Evolutionary conservation across 2,888 invertebrate species (phyloP).

Genomic region (Pegoplata infirma): DNA sequence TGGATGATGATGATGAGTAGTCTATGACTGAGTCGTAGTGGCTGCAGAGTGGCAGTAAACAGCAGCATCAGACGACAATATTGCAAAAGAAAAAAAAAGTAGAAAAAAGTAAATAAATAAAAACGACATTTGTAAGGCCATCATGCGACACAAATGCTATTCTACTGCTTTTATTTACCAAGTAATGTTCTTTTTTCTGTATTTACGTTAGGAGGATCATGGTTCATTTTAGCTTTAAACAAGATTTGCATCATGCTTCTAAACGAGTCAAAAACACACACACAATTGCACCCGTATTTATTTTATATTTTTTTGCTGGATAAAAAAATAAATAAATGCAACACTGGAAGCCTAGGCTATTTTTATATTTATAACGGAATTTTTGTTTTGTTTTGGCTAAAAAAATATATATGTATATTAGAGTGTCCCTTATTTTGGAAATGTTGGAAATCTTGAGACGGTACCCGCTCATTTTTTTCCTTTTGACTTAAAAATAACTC

Average conservation of each 20-base stretch:
- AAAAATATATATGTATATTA: too few species aligned
- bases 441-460: too few species aligned
- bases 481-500: too few species aligned
- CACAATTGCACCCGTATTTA: not conserved
- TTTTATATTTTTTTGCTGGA: not conserved
- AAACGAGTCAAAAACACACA: slow-evolving; percentile 13
- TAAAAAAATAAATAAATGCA: slow-evolving; percentile 1
- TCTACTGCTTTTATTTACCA: slow-evolving; percentile 44
- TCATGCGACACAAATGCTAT: slow-evolving; percentile 54
- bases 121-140: slow-evolving; percentile 57
- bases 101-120: slow-evolving; percentile 33
- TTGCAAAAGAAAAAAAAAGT: not conserved
- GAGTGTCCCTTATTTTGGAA: too few species aligned
- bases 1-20: slow-evolving; percentile 33
- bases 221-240: slow-evolving; percentile 45
- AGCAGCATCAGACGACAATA: slow-evolving; percentile 17
- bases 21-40: slow-evolving; percentile 14
- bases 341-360: slow-evolving; percentile 41
- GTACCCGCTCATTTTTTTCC: too few species aligned
- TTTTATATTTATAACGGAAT: slow-evolving; percentile 50
- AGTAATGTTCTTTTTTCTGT: slow-evolving; percentile 47
- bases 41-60: slow-evolving; percentile 5
- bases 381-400: slow-evolving; percentile 21
- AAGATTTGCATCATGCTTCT: slow-evolving; percentile 50
- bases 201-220: slow-evolving; percentile 37